Conservation (phyloP, 1,140 invertebrate species). For the Kradibia gibbosae region DNA sequence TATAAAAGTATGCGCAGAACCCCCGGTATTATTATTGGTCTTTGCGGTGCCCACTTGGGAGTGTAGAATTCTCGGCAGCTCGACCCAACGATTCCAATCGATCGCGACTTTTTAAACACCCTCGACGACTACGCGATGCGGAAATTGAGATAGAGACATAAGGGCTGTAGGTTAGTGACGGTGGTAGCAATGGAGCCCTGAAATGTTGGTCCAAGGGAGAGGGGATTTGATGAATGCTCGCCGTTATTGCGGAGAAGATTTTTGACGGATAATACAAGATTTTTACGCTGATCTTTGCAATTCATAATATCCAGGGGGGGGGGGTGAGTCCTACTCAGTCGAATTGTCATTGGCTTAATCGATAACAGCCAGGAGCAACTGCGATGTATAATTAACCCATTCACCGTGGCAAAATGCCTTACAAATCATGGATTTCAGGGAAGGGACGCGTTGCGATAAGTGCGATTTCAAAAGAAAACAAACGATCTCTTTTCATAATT, state of each 20-base stretch:
- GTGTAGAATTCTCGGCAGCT: slow-evolving; percentile 25
- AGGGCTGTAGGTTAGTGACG: background rate
- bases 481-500: background rate
- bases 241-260: too few relatives aligned
- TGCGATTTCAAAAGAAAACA: background rate
- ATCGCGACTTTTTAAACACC: slow-evolving; percentile 22
- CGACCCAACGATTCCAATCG: background rate
- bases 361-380: background rate
- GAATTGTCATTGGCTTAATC: background rate
- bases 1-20: slow-evolving; percentile 13
- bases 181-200: too few relatives aligned
- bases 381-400: background rate
- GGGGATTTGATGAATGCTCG: too few relatives aligned
- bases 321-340: too few relatives aligned
- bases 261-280: too few relatives aligned
- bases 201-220: too few relatives aligned
- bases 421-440: too few relatives aligned
- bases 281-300: too few relatives aligned
- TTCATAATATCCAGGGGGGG: too few relatives aligned
- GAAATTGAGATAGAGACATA: slow-evolving; percentile 12
- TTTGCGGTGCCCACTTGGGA: slow-evolving; percentile 33
- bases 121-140: background rate
- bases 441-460: too few relatives aligned
- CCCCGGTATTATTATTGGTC: slow-evolving; percentile 34
- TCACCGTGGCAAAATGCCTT: too few relatives aligned